Base-by-base conservation (phyloP, 2,888 invertebrate species). In the Meteorus colon region DNA sequence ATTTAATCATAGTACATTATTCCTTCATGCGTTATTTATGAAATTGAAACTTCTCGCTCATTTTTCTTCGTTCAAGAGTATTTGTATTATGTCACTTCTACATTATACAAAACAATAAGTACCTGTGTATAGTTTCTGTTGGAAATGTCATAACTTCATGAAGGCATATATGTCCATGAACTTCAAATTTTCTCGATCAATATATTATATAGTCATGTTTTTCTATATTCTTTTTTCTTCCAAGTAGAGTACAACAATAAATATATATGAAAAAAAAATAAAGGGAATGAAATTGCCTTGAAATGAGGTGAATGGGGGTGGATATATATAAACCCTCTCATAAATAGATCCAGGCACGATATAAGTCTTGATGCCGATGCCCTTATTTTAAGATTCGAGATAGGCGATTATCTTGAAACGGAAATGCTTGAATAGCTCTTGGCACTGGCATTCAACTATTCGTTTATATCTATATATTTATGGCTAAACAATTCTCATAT, bases 381-480 rank as follows among this genome's bases (percentile, higher is more conserved):
- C 10, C 16, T 63, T 65, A 65, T 34, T 65, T 24, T 37, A n/a
- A 37, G 37, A 41, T 41, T 65, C n/a, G 16, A 41, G 37, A 65
- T 34, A 63, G 16, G 31, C 41, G 12, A 65, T 41, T 65, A 65
- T 65, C 65, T 65, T 29, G 5, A n/a, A 65, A 65, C 16, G 63
- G 63, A 63, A 63, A 63, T 34, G 34, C 34, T 10, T 37, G 19
- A 2, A 65, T 37, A 41, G 41, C 65, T 65, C 65, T 8, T n/a
- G 24, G 65, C 65, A 29, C n/a, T 31, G 62, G 62, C 55, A 19
- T 55, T 55, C 19, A 55, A 24, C 19, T 55, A 55, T 19, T 55
- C 24, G 5, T 16, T 10, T 27, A 60, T 60, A 31, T 34, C n/a
- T 8, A 48, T 48, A 5, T 48, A 48, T 48, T 48, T 48, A 48